Conservation (phyloP, 1,140 invertebrate species). For the Calliopsis andreniformis region DNA sequence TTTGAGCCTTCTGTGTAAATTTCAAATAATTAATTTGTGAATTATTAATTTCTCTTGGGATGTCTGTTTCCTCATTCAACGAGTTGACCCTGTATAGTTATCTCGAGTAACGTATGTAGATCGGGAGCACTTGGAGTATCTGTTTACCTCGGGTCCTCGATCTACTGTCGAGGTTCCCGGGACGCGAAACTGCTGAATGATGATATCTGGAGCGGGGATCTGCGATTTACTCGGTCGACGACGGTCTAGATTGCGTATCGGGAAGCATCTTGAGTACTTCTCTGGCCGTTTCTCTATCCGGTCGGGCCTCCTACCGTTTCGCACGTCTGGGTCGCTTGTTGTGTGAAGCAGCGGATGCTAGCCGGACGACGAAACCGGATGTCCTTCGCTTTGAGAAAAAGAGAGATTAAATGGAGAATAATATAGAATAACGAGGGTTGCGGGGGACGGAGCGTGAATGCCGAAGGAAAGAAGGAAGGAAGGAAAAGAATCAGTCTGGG, state of each 20-base stretch:
- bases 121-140: not conserved
- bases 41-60: not conserved
- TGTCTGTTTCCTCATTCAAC: not conserved
- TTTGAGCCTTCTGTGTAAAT: no score
- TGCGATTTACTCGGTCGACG: conserved; percentile 44
- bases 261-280: conserved; percentile 54
- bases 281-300: conserved; percentile 44
- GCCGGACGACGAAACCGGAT: conserved; percentile 69
- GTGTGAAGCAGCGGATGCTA: conserved; percentile 39
- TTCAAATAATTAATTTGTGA: no score
- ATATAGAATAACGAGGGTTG: conserved; percentile 40
- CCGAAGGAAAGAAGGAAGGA: conserved; percentile 45
- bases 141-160: not conserved
- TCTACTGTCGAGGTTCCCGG: not conserved
- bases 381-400: conserved; percentile 67
- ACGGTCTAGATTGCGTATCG: conserved; percentile 46
- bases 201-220: conserved; percentile 30
- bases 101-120: not conserved
- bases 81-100: conserved; percentile 11
- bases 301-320: conserved; percentile 39
- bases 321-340: conserved; percentile 18
- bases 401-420: conserved; percentile 40
- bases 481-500: conserved; percentile 29
- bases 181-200: conserved; percentile 34
- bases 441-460: not conserved